A percentile compares a stretch with the other conserved stretches of the same genome.
Evolutionary conservation across 2,888 invertebrate species (phyloP).

Genomic region (Schizotus pectinicornis): DNA sequence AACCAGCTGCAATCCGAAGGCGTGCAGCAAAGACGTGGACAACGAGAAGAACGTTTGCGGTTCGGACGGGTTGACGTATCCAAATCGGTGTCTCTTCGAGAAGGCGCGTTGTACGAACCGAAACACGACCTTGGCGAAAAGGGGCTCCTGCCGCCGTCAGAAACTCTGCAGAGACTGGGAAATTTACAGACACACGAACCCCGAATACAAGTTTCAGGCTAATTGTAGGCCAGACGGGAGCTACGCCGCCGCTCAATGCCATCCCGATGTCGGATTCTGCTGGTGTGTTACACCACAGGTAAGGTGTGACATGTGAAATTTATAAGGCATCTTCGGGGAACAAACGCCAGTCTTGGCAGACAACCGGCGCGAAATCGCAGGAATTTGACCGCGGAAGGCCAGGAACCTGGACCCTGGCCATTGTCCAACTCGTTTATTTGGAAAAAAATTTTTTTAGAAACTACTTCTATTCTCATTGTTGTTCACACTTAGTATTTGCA

Average conservation of each 20-base stretch:
- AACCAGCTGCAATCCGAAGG: conserved; percentile 49
- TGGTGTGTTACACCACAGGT: conserved; percentile 74
- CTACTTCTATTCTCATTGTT: no score
- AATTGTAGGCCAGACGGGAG: conserved; percentile 83
- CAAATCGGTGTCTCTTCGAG: conserved; percentile 79
- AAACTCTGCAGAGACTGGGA: conserved; percentile 47
- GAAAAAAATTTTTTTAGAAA: no score
- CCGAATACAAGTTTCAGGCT: conserved; percentile 66
- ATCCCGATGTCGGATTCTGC: conserved; percentile 67
- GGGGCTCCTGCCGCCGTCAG: conserved; percentile 77
- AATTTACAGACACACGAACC: conserved; percentile 34
- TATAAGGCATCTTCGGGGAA: background rate
- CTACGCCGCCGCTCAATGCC: conserved; percentile 86
- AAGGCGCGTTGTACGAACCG: conserved; percentile 78
- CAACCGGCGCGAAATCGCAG: no score
- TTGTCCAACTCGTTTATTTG: no score
- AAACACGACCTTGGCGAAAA: conserved; percentile 73
- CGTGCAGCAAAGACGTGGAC: conserved; percentile 46
- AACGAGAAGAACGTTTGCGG: conserved; percentile 71
- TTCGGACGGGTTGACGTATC: conserved; percentile 82
- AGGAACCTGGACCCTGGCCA: no score
- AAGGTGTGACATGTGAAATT: background rate
- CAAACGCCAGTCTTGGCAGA: no score
- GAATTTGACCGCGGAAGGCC: no score
- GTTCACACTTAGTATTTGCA: no score